These are phyloP conservation scores for Fistularia tabacaria DNA, from an alignment of 2,797 vertebrate genomes.

Conservation along the genomic window DNA sequence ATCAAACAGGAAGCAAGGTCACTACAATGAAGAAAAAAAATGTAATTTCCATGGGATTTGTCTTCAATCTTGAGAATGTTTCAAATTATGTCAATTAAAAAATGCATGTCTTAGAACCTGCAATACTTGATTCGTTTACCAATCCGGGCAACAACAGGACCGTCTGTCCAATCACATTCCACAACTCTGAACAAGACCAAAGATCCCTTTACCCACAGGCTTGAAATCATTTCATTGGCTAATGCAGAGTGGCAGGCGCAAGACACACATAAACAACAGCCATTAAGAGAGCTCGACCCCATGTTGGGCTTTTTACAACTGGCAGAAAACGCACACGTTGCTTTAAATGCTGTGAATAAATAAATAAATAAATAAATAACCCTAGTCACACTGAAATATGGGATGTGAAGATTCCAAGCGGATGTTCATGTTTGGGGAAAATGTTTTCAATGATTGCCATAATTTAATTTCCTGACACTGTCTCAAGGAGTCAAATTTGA, in stretches of 20 bases:
- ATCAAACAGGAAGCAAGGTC: too few relatives aligned
- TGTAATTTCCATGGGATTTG: too few relatives aligned
- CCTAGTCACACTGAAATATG: background rate
- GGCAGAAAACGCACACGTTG: conserved; percentile 6
- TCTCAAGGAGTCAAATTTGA: conserved; percentile 1
- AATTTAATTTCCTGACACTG: conserved; percentile 7
- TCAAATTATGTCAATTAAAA: conserved; percentile 7
- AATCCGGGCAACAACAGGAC: conserved; percentile 23
- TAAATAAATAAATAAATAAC: too few relatives aligned
- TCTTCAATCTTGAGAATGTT: too few relatives aligned
- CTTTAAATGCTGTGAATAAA: background rate
- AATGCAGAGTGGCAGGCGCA: conserved; percentile 58
- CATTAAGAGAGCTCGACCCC: conserved; percentile 55
- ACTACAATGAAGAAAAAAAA: too few relatives aligned
- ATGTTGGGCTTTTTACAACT: conserved; percentile 37
- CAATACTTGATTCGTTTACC: conserved; percentile 31
- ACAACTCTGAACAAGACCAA: conserved; percentile 49
- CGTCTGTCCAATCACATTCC: conserved; percentile 53
- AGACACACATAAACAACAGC: conserved; percentile 53
- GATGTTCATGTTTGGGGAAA: background rate
- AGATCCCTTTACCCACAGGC: conserved; percentile 39
- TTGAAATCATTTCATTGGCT: conserved; percentile 44
- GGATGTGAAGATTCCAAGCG: conserved; percentile 1
- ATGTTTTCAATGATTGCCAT: conserved; percentile 5
- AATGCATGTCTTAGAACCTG: conserved; percentile 17